Percentiles rank a stretch among this genome's conserved stretches.
Evolutionary conservation across 2,888 invertebrate species (phyloP).

Genomic region (Phengaris arion): DNA sequence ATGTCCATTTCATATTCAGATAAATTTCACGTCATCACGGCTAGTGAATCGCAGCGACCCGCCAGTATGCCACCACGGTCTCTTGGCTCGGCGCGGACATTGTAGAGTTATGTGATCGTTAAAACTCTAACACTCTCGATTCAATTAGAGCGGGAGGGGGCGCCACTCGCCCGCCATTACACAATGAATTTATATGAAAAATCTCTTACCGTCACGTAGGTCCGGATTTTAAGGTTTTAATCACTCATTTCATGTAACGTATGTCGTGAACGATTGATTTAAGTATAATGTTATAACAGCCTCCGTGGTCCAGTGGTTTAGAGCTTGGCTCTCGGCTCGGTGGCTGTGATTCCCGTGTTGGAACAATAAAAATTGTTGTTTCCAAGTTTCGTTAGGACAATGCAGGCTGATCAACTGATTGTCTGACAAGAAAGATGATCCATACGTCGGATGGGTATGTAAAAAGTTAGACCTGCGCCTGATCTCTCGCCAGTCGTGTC

Average conservation of each 20-base stretch:
- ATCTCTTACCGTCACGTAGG: neutral
- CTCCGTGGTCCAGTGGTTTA: too few species aligned
- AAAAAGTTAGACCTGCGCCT: too few species aligned
- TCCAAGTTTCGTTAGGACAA: too few species aligned
- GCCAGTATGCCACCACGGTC: neutral
- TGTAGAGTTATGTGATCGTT: slow-evolving; percentile 23
- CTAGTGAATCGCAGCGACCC: neutral
- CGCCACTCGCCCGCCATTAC: neutral
- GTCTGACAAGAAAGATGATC: too few species aligned
- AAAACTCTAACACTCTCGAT: slow-evolving; percentile 20
- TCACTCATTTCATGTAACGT: neutral
- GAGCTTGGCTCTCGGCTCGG: too few species aligned
- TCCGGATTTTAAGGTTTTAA: neutral
- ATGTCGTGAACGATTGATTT: neutral
- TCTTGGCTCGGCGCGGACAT: slow-evolving; percentile 14
- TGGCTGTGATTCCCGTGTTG: too few species aligned
- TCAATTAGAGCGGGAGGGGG: slow-evolving; percentile 8
- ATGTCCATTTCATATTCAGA: too few species aligned
- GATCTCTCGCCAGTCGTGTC: too few species aligned
- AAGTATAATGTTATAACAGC: neutral
- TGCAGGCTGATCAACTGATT: too few species aligned
- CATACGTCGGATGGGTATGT: too few species aligned
- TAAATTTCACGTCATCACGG: too few species aligned
- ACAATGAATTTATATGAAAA: slow-evolving; percentile 21
- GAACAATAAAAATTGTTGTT: too few species aligned